Percentiles rank a stretch among this genome's conserved stretches.
These are phyloP conservation scores for Trachelus iudaicus DNA, from an alignment of 2,888 invertebrate species.

Conservation along the genomic window DNA sequence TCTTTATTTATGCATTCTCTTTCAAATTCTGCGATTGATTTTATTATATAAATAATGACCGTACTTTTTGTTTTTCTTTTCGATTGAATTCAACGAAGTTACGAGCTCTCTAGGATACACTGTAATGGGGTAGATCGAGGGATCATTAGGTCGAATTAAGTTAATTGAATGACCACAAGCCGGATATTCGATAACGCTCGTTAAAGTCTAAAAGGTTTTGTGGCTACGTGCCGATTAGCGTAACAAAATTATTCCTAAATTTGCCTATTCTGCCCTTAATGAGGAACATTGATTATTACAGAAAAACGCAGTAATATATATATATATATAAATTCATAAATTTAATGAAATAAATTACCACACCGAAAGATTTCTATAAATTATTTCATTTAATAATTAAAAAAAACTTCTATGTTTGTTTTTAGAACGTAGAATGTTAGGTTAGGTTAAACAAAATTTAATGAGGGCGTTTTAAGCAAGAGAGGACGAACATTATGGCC, in stretches of 20 bases:
- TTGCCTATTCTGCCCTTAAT: not conserved
- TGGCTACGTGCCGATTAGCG: not conserved
- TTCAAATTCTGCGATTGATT: not conserved
- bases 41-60: not conserved
- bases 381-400: not conserved
- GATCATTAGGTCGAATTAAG: not conserved
- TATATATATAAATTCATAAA: too few species aligned
- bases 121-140: not conserved
- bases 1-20: not conserved
- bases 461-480: too few species aligned
- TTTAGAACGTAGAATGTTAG: too few species aligned
- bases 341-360: too few species aligned
- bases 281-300: not conserved
- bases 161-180: not conserved
- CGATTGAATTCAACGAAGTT: not conserved
- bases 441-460: too few species aligned
- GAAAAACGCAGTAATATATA: not conserved
- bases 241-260: not conserved
- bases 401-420: not conserved
- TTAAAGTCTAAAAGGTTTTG: not conserved
- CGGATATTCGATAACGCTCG: not conserved
- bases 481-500: too few species aligned
- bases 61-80: not conserved
- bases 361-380: not conserved
- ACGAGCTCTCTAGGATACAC: not conserved